phyloP scores from a whole-genome alignment of 2,797 vertebrate genomes.

The Phalloptychus januarius region DNA sequence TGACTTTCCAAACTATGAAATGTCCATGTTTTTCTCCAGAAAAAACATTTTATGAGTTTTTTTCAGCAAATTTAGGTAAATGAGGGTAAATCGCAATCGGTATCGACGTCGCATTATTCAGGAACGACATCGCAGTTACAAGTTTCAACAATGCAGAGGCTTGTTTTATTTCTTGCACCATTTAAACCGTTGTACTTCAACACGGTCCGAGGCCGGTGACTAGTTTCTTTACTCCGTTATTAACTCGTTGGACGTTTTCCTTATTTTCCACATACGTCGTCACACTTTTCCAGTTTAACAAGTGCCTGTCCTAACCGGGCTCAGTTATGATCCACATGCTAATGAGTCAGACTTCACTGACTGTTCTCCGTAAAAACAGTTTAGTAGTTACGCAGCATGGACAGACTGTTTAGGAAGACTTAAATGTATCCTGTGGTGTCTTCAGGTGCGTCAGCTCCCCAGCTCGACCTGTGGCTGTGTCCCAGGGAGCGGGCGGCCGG shows the following conservation, averaged over 20 bases:
- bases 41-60: too few relatives aligned
- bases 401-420: background rate
- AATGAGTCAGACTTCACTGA: conserved; percentile 12
- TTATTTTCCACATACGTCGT: background rate
- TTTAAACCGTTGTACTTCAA: background rate
- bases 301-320: conserved; percentile 14
- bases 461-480: conserved; percentile 1
- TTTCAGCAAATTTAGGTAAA: background rate
- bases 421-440: conserved; percentile 25
- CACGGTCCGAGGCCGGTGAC: background rate
- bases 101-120: background rate
- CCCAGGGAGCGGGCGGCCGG: conserved; percentile 17
- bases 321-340: conserved; percentile 10
- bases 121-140: background rate
- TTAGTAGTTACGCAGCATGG: background rate
- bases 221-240: background rate
- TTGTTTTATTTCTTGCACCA: conserved; percentile 16
- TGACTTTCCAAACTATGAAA: too few relatives aligned
- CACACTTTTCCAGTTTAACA: conserved; percentile 3
- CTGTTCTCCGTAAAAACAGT: background rate
- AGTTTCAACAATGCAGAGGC: conserved; percentile 11
- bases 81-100: background rate
- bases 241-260: background rate
- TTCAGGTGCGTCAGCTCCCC: conserved; percentile 50
- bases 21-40: too few relatives aligned